Evolutionary conservation across 1,140 invertebrate species (phyloP).

Genomic region (Polyergus mexicanus): DNA sequence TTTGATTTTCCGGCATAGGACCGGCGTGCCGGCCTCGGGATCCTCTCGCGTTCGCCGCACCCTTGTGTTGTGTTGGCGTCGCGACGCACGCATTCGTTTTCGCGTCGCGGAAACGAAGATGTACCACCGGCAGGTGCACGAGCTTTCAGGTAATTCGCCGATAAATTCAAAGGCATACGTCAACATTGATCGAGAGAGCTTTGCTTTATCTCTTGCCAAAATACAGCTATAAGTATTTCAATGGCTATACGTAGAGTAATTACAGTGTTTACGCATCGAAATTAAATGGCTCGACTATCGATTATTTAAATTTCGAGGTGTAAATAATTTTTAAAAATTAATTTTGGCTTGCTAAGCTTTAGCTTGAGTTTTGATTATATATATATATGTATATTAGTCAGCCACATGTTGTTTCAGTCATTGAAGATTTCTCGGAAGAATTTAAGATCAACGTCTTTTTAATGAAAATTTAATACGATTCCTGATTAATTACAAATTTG

Average conservation of each 20-base stretch:
- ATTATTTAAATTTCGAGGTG: background rate
- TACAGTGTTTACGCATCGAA: conserved; percentile 7
- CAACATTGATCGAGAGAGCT: background rate
- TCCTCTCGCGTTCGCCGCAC: conserved; percentile 35
- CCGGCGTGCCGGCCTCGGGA: conserved; percentile 14
- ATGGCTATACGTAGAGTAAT: background rate
- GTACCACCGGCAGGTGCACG: conserved; percentile 39
- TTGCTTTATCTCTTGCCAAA: background rate
- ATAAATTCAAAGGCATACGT: background rate
- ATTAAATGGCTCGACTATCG: background rate
- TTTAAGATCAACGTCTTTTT: background rate
- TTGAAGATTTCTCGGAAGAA: background rate
- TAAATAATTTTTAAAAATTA: background rate
- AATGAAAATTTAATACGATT: background rate
- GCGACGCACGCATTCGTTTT: conserved; percentile 26
- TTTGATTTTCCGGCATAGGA: conserved; percentile 53
- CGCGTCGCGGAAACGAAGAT: conserved; percentile 35
- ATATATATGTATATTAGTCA: background rate
- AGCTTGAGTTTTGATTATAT: background rate
- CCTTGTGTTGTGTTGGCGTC: conserved; percentile 50
- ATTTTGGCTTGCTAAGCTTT: background rate
- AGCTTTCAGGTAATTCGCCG: conserved; percentile 40
- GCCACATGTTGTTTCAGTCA: background rate
- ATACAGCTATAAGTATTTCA: background rate
- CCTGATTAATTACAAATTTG: background rate